These are phyloP conservation scores for Escarpia spicata DNA, from an alignment of 2,888 invertebrate genomes.

Conservation along the genomic window DNA sequence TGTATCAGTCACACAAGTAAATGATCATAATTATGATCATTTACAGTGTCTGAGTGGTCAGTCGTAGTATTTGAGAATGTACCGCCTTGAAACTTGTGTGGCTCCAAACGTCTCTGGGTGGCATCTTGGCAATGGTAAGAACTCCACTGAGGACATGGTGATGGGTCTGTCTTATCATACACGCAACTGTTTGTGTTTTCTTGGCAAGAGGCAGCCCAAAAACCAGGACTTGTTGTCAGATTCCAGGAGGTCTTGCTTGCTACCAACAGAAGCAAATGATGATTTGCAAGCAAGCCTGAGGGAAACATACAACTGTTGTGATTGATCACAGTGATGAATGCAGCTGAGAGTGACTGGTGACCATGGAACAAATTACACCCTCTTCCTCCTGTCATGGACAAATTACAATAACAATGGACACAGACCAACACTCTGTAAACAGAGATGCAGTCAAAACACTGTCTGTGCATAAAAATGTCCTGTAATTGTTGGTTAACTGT, in stretches of 20 bases:
- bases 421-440: neutral
- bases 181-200: no score
- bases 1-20: neutral
- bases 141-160: no score
- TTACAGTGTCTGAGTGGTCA: neutral
- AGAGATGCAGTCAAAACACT: neutral
- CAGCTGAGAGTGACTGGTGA: neutral
- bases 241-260: neutral
- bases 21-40: neutral
- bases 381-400: neutral
- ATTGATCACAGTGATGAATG: constrained; percentile 5
- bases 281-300: neutral
- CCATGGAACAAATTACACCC: neutral
- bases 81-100: no score
- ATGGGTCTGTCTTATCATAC: no score
- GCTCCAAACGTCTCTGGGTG: no score
- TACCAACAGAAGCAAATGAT: neutral
- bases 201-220: neutral
- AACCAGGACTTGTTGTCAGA: neutral
- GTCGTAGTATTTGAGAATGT: no score
- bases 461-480: constrained; percentile 12
- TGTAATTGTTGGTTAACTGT: neutral
- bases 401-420: constrained; percentile 16
- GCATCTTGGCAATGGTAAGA: no score
- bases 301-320: neutral